phyloP scores from a whole-genome alignment of 2,888 invertebrate genomes.

The Apamea monoglypha region DNA sequence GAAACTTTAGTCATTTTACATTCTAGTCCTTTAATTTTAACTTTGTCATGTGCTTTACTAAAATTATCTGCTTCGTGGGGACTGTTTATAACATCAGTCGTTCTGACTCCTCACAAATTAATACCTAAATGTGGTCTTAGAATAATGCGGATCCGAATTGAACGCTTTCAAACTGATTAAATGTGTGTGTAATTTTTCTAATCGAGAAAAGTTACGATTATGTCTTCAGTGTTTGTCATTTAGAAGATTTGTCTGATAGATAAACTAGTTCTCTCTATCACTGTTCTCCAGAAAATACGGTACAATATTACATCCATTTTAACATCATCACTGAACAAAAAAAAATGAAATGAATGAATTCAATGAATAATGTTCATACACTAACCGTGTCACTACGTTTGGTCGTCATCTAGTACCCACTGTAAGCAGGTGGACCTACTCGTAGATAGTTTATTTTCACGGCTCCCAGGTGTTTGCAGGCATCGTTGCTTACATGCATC shows the following conservation, averaged over 20 bases:
- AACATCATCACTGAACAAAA: neutral
- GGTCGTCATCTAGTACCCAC: conserved; percentile 48
- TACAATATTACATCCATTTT: neutral
- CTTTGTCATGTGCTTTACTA: conserved; percentile 1
- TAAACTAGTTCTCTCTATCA: neutral
- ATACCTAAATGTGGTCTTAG: neutral
- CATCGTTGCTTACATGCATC: conserved; percentile 7
- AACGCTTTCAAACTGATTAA: conserved; percentile 11
- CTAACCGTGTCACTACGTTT: conserved; percentile 29
- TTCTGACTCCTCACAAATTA: neutral
- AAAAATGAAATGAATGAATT: conserved; percentile 2
- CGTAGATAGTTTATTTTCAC: conserved; percentile 41
- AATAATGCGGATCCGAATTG: neutral
- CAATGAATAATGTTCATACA: conserved; percentile 4
- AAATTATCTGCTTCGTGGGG: neutral
- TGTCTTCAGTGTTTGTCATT: neutral
- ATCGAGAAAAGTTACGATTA: neutral
- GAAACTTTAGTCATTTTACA: conserved; percentile 40
- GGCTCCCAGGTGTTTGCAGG: conserved; percentile 1
- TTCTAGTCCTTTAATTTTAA: conserved; percentile 24
- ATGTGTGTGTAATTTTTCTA: too few relatives aligned
- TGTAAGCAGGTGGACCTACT: conserved; percentile 33
- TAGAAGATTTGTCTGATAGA: neutral
- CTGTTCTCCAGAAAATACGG: neutral
- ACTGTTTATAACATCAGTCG: conserved; percentile 10